Conservation (phyloP, 2,113 vertebrate species). For the Leucopternis melanops region DNA sequence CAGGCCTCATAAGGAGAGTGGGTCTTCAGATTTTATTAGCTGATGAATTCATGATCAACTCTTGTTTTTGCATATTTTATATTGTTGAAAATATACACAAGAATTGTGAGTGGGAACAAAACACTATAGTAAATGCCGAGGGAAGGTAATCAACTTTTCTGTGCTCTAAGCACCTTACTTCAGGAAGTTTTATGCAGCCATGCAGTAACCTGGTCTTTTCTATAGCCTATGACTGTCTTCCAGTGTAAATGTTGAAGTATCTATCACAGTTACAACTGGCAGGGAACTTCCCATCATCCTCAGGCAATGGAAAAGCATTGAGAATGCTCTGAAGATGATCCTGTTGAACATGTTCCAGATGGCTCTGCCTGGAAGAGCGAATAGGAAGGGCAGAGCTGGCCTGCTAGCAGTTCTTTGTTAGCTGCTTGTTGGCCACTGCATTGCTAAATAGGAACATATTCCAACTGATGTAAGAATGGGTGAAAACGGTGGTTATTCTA, state of each 20-base stretch:
- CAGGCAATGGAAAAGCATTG: neutral
- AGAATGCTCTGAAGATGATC: neutral
- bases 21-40: neutral
- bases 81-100: neutral
- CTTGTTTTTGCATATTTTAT: neutral
- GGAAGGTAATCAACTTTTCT: neutral
- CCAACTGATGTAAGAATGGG: neutral
- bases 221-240: neutral
- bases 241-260: neutral
- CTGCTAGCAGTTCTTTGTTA: neutral
- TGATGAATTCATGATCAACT: neutral
- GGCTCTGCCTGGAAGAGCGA: neutral
- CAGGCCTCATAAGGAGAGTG: neutral
- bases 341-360: neutral
- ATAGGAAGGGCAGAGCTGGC: neutral
- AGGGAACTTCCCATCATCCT: neutral
- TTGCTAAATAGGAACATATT: neutral
- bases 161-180: neutral
- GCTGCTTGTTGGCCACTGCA: neutral
- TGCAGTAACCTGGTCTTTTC: neutral
- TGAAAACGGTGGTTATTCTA: neutral
- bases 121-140: fast-evolving
- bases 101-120: neutral
- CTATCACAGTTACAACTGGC: neutral
- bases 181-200: neutral